Base-by-base conservation (phyloP, 2,888 invertebrate genomes). In the Troides helena region DNA sequence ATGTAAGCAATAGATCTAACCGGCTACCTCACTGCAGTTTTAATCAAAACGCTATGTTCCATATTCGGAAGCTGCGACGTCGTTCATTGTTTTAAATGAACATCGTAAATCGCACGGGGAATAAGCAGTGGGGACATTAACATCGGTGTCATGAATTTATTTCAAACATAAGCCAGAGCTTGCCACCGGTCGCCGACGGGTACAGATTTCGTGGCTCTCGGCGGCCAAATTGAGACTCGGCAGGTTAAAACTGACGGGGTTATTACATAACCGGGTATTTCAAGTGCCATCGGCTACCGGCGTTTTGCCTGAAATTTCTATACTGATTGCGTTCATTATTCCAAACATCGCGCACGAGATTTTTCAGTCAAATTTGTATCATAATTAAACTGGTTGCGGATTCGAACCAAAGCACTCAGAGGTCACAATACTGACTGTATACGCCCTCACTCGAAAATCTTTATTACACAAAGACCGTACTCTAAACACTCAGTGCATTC, bases 161-260 rank as follows among this genome's bases (percentile, higher is more conserved):
- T 70, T 70, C 60, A 59, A 67, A 67, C 70, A 67, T 70, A 70
- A 67, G 67, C 70, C 39, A 43, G 70, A 56, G 58, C 57, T 70
- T 64, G 70, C 70, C 70, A 67, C 70, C 67, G 67, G 61, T 36
- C 56, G 63, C 50, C 67, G 67, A 70, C 64, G 70, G 67, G 67
- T 60, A 70, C 70, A 67, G 67, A 70, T 70, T 67, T 65, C 43
- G 70, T 70, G 67, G 70, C 67, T 63, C 70, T 60, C 62, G 23
- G 59, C 64, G 70, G 67, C 70, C 67, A 67, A 67, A 70, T 70
- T 70, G 70, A 70, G 70, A 70, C 67, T 67, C 63, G 67, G 60
- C 70, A 70, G 70, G 70, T 70, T 70, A 63, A 67, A 70, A 67
- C 67, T 70, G 70, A 70, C 62, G 70, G 66, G 67, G 57, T 67